Evolutionary conservation across 2,888 invertebrate genomes (phyloP).

Genomic region (Allolobophora icterica): DNA sequence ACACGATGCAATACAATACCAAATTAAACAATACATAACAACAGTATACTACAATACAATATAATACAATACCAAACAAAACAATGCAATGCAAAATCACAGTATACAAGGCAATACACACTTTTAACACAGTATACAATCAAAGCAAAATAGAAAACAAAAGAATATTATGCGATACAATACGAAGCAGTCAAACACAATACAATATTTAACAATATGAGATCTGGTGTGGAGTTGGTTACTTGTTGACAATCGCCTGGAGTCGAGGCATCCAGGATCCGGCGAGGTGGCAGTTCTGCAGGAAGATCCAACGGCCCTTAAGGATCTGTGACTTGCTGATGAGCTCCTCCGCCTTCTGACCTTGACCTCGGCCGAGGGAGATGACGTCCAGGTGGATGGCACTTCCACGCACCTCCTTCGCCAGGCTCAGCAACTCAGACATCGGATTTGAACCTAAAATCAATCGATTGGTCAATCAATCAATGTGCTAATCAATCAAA

Average conservation of each 20-base stretch:
- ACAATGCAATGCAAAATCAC: too few species aligned
- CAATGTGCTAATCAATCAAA: not conserved
- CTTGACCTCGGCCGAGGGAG: conserved; percentile 65
- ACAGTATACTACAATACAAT: too few species aligned
- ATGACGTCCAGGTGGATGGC: conserved; percentile 65
- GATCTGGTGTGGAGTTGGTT: not conserved
- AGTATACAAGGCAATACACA: too few species aligned
- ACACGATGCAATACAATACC: too few species aligned
- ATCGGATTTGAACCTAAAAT: conserved; percentile 62
- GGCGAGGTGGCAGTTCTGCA: conserved; percentile 65
- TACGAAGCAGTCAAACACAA: not conserved
- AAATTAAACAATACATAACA: too few species aligned
- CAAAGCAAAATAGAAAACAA: too few species aligned
- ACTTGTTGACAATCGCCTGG: conserved; percentile 62
- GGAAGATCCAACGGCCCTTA: conserved; percentile 65
- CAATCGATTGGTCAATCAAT: conserved; percentile 6
- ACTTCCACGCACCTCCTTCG: conserved; percentile 62
- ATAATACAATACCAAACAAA: too few species aligned
- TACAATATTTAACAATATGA: not conserved
- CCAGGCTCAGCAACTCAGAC: conserved; percentile 60
- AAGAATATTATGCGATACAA: not conserved
- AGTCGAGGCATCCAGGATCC: conserved; percentile 65
- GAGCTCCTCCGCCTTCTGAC: conserved; percentile 65
- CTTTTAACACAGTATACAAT: too few species aligned
- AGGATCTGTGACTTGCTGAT: conserved; percentile 64